Conservation (phyloP, 2,113 vertebrate genomes). For the Neotragus pygmaeus region DNA sequence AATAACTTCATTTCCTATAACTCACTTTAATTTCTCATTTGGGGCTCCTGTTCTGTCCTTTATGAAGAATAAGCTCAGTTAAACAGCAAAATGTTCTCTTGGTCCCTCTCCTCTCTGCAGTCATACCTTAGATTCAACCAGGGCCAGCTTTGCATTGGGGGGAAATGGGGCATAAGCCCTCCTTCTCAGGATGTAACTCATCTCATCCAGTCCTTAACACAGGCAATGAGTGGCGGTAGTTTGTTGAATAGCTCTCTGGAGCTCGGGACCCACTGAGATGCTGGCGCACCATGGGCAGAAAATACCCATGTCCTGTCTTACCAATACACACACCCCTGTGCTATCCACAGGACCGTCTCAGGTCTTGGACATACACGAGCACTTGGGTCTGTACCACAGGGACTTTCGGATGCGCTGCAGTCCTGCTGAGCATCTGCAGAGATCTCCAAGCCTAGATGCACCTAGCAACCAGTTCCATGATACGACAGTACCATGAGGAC, state of each 20-base stretch:
- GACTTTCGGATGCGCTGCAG: not conserved
- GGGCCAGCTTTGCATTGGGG: not conserved
- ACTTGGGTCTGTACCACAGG: not conserved
- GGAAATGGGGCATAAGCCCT: not conserved
- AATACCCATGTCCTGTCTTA: not conserved
- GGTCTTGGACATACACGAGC: not conserved
- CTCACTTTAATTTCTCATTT: not conserved
- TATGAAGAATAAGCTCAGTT: not conserved
- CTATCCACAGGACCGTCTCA: not conserved
- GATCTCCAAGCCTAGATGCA: not conserved
- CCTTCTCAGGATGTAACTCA: not conserved
- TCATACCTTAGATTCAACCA: not conserved
- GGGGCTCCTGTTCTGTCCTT: not conserved
- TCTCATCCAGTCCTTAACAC: not conserved
- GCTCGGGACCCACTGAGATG: not conserved
- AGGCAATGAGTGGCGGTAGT: not conserved
- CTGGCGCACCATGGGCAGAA: not conserved
- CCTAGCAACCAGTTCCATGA: not conserved
- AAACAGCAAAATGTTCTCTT: not conserved
- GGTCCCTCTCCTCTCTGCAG: not conserved
- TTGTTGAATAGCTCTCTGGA: not conserved
- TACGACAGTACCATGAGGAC: not conserved
- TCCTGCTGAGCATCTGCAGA: not conserved
- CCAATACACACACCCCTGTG: not conserved
- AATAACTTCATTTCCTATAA: not conserved